Percentiles rank a stretch among this genome's conserved stretches.
Evolutionary conservation across 2,113 vertebrate species (phyloP).

Genomic region (Orientallactaga bullata): DNA sequence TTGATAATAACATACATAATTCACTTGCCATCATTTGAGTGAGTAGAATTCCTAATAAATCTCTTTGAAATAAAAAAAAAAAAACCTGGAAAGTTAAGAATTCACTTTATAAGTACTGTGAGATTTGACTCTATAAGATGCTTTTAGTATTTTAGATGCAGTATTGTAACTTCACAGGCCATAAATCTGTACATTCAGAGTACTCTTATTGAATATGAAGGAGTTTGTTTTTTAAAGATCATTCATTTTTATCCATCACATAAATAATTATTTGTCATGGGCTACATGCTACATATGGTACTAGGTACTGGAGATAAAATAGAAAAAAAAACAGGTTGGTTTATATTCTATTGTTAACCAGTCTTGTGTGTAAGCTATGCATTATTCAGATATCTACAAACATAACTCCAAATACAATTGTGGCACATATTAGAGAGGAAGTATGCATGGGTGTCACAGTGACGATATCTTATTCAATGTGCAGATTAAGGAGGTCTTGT

Average conservation of each 20-base stretch:
- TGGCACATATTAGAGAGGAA: not conserved
- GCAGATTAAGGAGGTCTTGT: conserved; percentile 1
- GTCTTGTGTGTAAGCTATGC: not conserved
- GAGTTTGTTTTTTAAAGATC: conserved; percentile 37
- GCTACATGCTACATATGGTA: not conserved
- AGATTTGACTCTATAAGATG: not conserved
- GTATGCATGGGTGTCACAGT: not conserved
- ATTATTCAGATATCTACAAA: conserved; percentile 22
- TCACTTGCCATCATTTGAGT: conserved; percentile 42
- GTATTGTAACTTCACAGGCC: not conserved
- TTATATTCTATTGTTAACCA: not conserved
- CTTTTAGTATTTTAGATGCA: conserved; percentile 11
- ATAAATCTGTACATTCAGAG: not conserved
- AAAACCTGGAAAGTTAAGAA: conserved; percentile 21
- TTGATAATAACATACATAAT: not conserved
- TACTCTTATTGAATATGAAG: not conserved
- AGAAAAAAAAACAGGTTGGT: not conserved
- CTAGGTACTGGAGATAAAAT: not conserved
- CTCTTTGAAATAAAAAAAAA: conserved; percentile 22
- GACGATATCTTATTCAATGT: not conserved
- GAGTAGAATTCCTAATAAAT: conserved; percentile 9
- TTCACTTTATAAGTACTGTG: conserved; percentile 7
- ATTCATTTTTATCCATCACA: conserved; percentile 43
- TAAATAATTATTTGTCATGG: conserved; percentile 27
- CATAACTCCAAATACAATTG: not conserved